Evolutionary conservation across 1,140 invertebrate species (phyloP), one percentile per base, ranked within the genome.

Genomic region (Bombus soroeensis): DNA sequence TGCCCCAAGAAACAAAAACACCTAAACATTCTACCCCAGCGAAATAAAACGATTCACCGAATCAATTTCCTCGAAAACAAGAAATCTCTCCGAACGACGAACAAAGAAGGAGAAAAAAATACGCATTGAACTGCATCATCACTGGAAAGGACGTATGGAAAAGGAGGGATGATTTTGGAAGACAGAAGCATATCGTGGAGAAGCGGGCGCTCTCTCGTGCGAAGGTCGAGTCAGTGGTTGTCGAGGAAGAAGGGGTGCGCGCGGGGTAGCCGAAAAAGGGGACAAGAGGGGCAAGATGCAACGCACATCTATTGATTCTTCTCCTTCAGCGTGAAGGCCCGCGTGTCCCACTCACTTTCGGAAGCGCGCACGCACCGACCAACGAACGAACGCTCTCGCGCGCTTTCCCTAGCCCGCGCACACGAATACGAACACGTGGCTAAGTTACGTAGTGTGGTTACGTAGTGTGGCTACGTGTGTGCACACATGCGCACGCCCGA

Each of bases 251-350:
- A 79, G 82, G 91, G 89, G 89, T 90, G 86, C 83, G 72, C 57
- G 80, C 62, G 66, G 73, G 83, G 81, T 43, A 87, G 89, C 84
- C 91, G 39, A 90, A 91, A 90, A 86, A 76, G 88, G 82, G 90
- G 88, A 78, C 81, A 84, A 90, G 92, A 90, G 93, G 91, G 92
- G 92, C 89, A 93, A 94, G 92, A 93, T 94, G 93, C 93, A 93
- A 94, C 92, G 93, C 93, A 93, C 93, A 93, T 94, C 93, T 94
- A 94, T 94, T 94, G 93, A 94, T 94, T 94, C 93, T 90, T 94
- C 93, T 90, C 89, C 87, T 88, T 88, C 81, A 87, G 84, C 86
- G 81, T 81, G 88, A 89, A 88, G 83, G 89, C 81, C 88, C 86
- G 85, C 86, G 87, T 92, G 83, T 91, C 89, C 83, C 76, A 87